Evolutionary conservation across 2,888 invertebrate species (phyloP).

Genomic region (Apeira syringaria): DNA sequence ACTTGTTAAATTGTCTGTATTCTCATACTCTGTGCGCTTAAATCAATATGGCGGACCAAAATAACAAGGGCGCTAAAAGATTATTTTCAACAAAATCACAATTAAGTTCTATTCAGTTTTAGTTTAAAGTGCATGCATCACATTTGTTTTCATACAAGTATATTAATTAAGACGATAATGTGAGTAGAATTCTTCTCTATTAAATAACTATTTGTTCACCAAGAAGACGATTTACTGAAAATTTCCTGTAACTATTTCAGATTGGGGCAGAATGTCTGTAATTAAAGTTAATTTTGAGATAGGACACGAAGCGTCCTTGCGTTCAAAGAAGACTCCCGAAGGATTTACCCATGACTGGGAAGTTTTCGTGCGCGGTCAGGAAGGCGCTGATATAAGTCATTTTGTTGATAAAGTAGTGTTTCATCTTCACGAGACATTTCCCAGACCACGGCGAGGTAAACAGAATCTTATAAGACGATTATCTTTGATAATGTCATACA

Average conservation of each 20-base stretch:
- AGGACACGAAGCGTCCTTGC: slow-evolving; percentile 94
- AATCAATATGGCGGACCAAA: slow-evolving; percentile 79
- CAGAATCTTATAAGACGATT: slow-evolving; percentile 11
- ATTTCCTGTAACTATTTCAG: slow-evolving; percentile 25
- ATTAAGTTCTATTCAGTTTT: slow-evolving; percentile 38
- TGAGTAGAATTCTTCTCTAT: slow-evolving; percentile 32
- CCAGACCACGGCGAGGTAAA: slow-evolving; percentile 94
- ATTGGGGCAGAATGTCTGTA: slow-evolving; percentile 59
- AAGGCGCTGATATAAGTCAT: slow-evolving; percentile 93
- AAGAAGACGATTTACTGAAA: slow-evolving; percentile 29
- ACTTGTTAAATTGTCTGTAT: no score
- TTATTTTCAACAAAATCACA: slow-evolving; percentile 53
- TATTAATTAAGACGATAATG: slow-evolving; percentile 32
- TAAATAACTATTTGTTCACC: slow-evolving; percentile 29
- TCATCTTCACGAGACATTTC: slow-evolving; percentile 95
- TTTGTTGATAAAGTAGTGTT: slow-evolving; percentile 97
- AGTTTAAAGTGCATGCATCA: slow-evolving; percentile 35
- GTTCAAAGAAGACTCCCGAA: slow-evolving; percentile 91
- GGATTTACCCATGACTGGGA: slow-evolving; percentile 99
- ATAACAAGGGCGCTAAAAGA: slow-evolving; percentile 83
- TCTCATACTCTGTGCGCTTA: no score
- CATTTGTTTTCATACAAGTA: slow-evolving; percentile 38
- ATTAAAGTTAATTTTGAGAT: slow-evolving; percentile 92
- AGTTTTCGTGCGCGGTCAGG: slow-evolving; percentile 95
- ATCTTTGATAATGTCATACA: background rate